A percentile compares a stretch with the other conserved stretches of the same genome.
Conservation (phyloP, 2,888 invertebrate genomes). For the Psylliodes chrysocephalus region DNA sequence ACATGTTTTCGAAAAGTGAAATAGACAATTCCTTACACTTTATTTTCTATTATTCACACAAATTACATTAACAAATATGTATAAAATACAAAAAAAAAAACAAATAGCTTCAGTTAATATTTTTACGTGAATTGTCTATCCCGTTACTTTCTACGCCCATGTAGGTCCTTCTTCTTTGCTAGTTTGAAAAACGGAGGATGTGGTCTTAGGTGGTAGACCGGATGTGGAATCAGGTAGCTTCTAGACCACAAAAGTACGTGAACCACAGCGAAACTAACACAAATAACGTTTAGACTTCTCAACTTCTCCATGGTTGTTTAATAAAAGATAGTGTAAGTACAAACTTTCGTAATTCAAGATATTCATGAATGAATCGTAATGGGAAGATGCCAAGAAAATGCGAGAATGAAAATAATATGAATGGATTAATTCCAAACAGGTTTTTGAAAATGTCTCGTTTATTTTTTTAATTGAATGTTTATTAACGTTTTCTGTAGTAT, state of each 20-base stretch:
- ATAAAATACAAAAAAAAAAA: too few relatives aligned
- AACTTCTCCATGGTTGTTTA: slow-evolving; percentile 44
- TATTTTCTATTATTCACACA: too few relatives aligned
- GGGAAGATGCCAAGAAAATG: slow-evolving; percentile 7
- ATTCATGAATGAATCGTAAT: slow-evolving; percentile 37
- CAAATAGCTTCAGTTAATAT: too few relatives aligned
- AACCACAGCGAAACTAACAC: slow-evolving; percentile 58
- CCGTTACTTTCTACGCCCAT: slow-evolving; percentile 26
- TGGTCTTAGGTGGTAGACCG: slow-evolving; percentile 60
- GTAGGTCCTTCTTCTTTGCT: slow-evolving; percentile 46
- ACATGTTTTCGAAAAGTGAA: too few relatives aligned
- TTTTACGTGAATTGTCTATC: too few relatives aligned
- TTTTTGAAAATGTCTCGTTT: background rate
- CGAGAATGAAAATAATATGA: slow-evolving; percentile 16
- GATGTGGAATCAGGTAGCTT: slow-evolving; percentile 64
- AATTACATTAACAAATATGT: too few relatives aligned
- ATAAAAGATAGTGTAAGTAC: slow-evolving; percentile 40
- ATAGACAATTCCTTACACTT: too few relatives aligned
- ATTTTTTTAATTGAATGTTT: background rate
- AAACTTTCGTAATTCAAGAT: slow-evolving; percentile 43
- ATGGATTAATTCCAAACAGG: background rate
- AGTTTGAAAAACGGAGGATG: slow-evolving; percentile 55
- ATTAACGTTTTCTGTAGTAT: background rate
- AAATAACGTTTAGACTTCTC: slow-evolving; percentile 45
- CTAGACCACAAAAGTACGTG: slow-evolving; percentile 61